Evolutionary conservation across 2,113 vertebrate species (phyloP), one percentile per base, ranked within the genome.

Genomic region (Coptodon bakossiorum): DNA sequence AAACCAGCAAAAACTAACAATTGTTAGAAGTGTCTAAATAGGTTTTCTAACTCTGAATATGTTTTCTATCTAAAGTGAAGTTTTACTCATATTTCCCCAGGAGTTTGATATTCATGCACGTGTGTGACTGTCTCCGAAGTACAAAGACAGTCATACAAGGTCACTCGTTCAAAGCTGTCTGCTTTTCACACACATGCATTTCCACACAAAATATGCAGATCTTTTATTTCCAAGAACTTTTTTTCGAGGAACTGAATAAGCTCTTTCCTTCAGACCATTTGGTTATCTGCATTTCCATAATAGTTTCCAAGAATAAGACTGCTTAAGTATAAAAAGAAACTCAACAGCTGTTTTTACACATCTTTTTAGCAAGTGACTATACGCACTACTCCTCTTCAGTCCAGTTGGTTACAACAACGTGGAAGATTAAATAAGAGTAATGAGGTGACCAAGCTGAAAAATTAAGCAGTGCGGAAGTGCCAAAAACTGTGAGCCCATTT

Each of bases 351-450:
- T 73, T 73, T 48, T 48, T 48, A 29, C 40, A 48, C 68, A 45
- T 45, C 6, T 52, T 78, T n/a, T 78, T 19, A 78, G 1, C 27
- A 31, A 31, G 27, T 50, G 71, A 50, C 16, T 12, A 0, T 0
- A 48, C 43, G 6, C 73, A 78, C 45, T n/a, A 2, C 27, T 78
- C 45, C 45, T 78, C 73, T 52, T 31, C 2, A 34, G 43, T 4
- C 68, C 40, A 76, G 2, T 34, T 52, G 45, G 27, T 78, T n/a
- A 29, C 73, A 78, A 4, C 48, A 78, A 4, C 2, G 17, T 9
- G 0, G 27, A 78, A n/a, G 27, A 6, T 52, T 78, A 52, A 52
- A 52, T 78, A 78, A n/a, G 17, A 34, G 27, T 52, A 0, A 52
- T 13, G 45, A 50, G 45, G 27, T n/a, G 73, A 78, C 45, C 27